Base-by-base conservation (phyloP, 2,113 vertebrate species). In the Nansenia antarctica region DNA sequence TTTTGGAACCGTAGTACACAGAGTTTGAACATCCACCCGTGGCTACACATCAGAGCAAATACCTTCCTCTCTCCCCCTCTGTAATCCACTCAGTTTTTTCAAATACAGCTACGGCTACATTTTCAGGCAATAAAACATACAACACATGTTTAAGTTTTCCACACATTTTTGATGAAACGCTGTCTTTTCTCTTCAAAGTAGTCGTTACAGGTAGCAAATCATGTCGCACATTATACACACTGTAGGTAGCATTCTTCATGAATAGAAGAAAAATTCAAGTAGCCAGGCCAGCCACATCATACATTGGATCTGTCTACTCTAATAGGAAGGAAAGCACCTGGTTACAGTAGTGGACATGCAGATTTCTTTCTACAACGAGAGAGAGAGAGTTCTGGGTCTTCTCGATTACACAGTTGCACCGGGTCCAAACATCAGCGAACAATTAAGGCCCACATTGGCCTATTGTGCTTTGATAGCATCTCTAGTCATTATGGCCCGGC, bases 351-450 rank as follows among this genome's bases (percentile, higher is more conserved):
- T 31, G 27, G 63, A 73, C 62, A 55, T 74, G 74, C 59, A 65
- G 62, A 11, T 15, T 62, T 78, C 67, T 70, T 82, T 55, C 55
- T 60, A 63, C 54, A 11, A n/a, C n/a, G 74, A 82, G 72, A 72
- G 76, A 65, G n/a, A 61, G 66, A 65, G 69, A 58, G 55, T 72
- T 81, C 78, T 79, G 62, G 52, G 57, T 34, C 61, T 70, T 54
- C 72, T 70, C 37, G 34, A 68, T 78, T 65, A 70, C 20, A 63
- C 69, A 70, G 80, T 65, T 63, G 66, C 69, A 77, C 77, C 70
- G 76, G 71, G 79, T n/a, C 80, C 83, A 87, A 91, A 90, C 87
- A 92, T 89, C 85, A 77, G 90, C 78, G 81, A 89, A 79, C 81
- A 86, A 90, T 91, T 92, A 92, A 81, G 66, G 47, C 37, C 53